Percentiles rank a stretch among this genome's conserved stretches.
Conservation (phyloP, 2,888 invertebrate species). For the Latrodectus elegans region DNA sequence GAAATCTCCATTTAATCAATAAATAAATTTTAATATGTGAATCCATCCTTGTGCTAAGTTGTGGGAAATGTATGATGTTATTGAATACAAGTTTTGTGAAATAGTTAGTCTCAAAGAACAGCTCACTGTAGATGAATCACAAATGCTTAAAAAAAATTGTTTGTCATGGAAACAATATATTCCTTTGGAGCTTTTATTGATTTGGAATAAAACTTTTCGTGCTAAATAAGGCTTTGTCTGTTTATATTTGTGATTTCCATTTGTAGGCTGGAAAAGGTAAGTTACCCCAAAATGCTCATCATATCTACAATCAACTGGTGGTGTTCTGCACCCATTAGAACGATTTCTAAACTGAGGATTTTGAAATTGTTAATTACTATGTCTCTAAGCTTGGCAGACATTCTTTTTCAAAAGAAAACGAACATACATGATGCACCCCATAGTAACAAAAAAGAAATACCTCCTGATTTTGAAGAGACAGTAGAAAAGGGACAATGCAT, state of each 20-base stretch:
- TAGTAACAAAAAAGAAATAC: conserved; percentile 55
- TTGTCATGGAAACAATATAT: conserved; percentile 67
- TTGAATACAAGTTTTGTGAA: no score
- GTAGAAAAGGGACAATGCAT: conserved; percentile 54
- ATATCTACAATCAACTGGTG: conserved; percentile 27
- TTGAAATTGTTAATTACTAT: conserved; percentile 58
- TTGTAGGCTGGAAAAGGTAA: conserved; percentile 21
- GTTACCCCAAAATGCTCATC: conserved; percentile 1
- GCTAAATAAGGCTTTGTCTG: conserved; percentile 44
- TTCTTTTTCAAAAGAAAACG: conserved; percentile 52
- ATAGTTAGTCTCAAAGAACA: conserved; percentile 28
- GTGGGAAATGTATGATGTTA: no score
- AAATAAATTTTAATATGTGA: no score
- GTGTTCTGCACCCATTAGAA: conserved; percentile 33
- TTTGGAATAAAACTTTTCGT: conserved; percentile 69
- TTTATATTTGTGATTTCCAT: conserved; percentile 42
- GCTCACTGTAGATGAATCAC: conserved; percentile 68
- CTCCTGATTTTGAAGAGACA: conserved; percentile 33
- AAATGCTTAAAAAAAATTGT: conserved; percentile 66
- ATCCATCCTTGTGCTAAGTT: no score
- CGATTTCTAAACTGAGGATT: conserved; percentile 45
- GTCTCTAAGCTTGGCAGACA: conserved; percentile 25
- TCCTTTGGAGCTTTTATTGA: conserved; percentile 62
- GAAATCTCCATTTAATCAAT: no score
- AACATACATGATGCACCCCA: conserved; percentile 67